Base-by-base conservation (phyloP, 2,113 vertebrate species). In the cattle (Bos taurus) region DNA sequence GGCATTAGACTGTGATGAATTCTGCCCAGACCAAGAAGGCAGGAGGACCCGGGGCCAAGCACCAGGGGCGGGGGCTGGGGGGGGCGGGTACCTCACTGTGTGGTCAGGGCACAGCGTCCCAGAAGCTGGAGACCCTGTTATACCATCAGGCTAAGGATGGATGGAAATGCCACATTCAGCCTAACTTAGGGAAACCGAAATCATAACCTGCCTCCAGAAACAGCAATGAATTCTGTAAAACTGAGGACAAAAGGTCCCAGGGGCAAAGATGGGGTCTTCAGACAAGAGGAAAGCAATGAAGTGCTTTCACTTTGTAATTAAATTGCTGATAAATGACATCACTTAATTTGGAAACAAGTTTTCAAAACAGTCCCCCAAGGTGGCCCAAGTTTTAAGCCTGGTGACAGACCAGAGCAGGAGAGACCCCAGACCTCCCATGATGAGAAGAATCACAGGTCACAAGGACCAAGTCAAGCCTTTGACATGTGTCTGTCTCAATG, bases 11-110 rank as follows among this genome's bases (percentile, higher is more conserved):
- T 26, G 3, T 28, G 28, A 57, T 0, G 11, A 91, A 62, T 33
- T 82, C 48, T 59, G 43, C 46, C 52, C 19, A 59, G 11, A 71
- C 5, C 15, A 43, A 64, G 40, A 86, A 89, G 46, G 28, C 52
- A 64, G 48, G 17, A 48, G 48, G 17, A 48, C 15, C 12, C 25
- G 23, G 28, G 52, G n/a, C 36, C 23, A 43, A 25, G 54, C 23
- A 12, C 17, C n/a, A 0, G 62, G 5, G 12, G 7, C 0, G 0
- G 80, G 9, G 6, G 11, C 40, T 40, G 40, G 56, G 5, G 15
- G 7, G 0, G 0, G 80, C 5, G 3, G 11, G 30, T 33, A 50
- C 8, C 46, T 52, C 77, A 33, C 48, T 3, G 8, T 36, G 33
- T 21, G 30, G n/a, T 56, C 13, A 90, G 40, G n/a, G 15, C 30